These are phyloP conservation scores for Cybosia mesomella DNA, from an alignment of 2,888 invertebrate species.

Conservation along the genomic window DNA sequence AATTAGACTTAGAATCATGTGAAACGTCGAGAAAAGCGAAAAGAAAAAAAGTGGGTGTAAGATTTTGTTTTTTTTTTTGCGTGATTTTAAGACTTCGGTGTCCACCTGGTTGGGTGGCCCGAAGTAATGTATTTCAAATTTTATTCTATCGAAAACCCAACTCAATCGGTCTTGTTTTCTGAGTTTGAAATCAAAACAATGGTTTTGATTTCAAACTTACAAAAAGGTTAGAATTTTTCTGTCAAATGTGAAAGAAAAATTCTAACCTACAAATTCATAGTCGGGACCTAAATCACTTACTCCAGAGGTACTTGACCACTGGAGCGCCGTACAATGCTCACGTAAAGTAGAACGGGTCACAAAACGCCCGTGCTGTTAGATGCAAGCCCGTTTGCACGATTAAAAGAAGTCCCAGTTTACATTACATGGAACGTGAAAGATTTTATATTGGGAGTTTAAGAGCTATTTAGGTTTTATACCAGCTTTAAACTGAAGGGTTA, in stretches of 20 bases:
- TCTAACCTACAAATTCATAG: constrained; percentile 13
- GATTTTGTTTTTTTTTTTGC: too few species aligned
- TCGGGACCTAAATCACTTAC: constrained; percentile 19
- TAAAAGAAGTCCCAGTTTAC: constrained; percentile 40
- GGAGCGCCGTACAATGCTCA: constrained; percentile 16
- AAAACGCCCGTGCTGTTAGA: constrained; percentile 28
- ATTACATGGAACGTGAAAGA: constrained; percentile 39
- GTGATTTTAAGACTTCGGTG: too few species aligned
- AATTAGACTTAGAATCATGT: too few species aligned
- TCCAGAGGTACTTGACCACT: constrained; percentile 46
- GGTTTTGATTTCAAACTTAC: too few species aligned
- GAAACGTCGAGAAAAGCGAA: too few species aligned
- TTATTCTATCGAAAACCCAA: too few species aligned
- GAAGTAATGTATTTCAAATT: too few species aligned
- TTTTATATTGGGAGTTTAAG: constrained; percentile 11
- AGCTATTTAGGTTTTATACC: constrained; percentile 11
- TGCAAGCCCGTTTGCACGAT: constrained; percentile 43
- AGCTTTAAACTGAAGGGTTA: background rate
- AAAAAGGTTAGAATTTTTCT: too few species aligned
- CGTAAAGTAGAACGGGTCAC: constrained; percentile 43
- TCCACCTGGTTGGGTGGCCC: too few species aligned
- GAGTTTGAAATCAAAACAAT: background rate
- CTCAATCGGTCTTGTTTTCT: too few species aligned
- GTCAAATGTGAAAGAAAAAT: background rate
- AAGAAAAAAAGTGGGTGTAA: too few species aligned